These are phyloP conservation scores for Desmophyllum pertusum DNA, from an alignment of 92 coral and sea anemone species.

Conservation along the genomic window DNA sequence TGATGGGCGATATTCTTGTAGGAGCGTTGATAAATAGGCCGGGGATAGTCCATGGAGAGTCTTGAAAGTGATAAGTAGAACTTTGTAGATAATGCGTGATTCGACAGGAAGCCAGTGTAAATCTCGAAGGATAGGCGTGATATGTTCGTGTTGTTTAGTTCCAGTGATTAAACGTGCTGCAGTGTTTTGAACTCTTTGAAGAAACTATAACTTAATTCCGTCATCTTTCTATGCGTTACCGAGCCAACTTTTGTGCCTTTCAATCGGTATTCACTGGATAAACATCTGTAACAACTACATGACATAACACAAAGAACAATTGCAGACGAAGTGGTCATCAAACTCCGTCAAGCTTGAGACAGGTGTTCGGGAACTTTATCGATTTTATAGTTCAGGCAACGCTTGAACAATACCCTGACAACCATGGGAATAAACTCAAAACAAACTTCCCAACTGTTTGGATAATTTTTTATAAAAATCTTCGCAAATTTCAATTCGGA, in stretches of 20 bases:
- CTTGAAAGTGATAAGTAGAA: no score
- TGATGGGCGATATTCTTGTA: no score
- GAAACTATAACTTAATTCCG: not conserved
- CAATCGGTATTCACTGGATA: not conserved
- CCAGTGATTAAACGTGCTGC: no score
- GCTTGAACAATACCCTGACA: not conserved
- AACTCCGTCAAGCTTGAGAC: not conserved
- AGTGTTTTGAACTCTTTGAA: no score
- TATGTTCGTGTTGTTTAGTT: no score
- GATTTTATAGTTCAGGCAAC: not conserved
- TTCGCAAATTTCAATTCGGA: no score
- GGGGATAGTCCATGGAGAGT: no score
- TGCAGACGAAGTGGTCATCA: not conserved
- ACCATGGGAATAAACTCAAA: not conserved
- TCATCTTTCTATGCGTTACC: not conserved
- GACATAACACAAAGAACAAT: not conserved
- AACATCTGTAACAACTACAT: not conserved
- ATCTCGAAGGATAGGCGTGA: no score
- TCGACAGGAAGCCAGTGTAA: no score
- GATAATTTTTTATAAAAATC: no score
- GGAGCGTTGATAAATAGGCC: no score
- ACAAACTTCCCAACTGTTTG: not conserved
- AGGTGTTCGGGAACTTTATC: constrained; percentile 17
- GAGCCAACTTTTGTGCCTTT: not conserved
- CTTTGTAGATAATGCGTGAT: no score